These are phyloP conservation scores for Ectropis crepuscularia DNA, from an alignment of 2,888 invertebrate genomes.

Conservation along the genomic window DNA sequence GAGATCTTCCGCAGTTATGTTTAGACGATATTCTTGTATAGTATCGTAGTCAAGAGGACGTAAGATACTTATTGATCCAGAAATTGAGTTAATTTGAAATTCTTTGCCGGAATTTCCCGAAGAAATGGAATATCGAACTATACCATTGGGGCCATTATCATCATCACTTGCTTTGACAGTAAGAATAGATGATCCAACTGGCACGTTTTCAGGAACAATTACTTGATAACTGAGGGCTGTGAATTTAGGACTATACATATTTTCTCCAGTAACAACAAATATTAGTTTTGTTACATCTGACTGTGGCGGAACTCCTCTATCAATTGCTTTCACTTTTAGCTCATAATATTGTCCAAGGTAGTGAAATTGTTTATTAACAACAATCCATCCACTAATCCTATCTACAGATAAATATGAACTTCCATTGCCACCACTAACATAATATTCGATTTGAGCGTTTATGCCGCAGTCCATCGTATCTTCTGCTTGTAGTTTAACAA, in stretches of 20 bases:
- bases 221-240: slow-evolving; percentile 94
- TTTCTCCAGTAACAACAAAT: slow-evolving; percentile 94
- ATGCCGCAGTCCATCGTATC: slow-evolving; percentile 94
- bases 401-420: slow-evolving; percentile 90
- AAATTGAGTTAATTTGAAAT: slow-evolving; percentile 90
- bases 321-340: slow-evolving; percentile 90
- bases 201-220: slow-evolving; percentile 96
- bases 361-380: slow-evolving; percentile 85
- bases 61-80: slow-evolving; percentile 92
- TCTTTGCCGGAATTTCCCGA: slow-evolving; percentile 92
- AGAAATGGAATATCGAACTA: slow-evolving; percentile 92
- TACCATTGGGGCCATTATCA: slow-evolving; percentile 95
- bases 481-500: slow-evolving; percentile 89
- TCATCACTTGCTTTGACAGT: slow-evolving; percentile 93
- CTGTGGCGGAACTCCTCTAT: slow-evolving; percentile 95
- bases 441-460: slow-evolving; percentile 94
- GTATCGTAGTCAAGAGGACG: slow-evolving; percentile 94
- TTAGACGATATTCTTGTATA: slow-evolving; percentile 92
- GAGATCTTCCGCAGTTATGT: slow-evolving; percentile 94
- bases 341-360: slow-evolving; percentile 87
- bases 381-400: slow-evolving; percentile 92
- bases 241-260: slow-evolving; percentile 91
- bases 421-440: slow-evolving; percentile 90
- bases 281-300: slow-evolving; percentile 90
- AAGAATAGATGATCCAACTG: slow-evolving; percentile 92